Conservation (phyloP, 2,113 vertebrate species). For the Hirundichthys speculiger region DNA sequence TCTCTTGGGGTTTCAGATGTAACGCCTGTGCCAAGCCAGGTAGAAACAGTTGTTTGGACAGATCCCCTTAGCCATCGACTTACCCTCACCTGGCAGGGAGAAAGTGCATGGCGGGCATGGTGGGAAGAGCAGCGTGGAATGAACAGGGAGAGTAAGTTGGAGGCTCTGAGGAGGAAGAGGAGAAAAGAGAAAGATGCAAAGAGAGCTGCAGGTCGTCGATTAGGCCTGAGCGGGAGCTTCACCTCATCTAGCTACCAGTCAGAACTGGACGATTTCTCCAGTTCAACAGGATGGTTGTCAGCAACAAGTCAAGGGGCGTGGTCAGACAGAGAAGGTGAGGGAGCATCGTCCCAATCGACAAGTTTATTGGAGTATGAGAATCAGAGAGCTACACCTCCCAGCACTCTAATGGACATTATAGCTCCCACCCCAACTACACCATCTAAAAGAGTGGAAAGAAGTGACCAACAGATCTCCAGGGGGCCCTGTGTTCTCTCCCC, state of each 20-base stretch:
- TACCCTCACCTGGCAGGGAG: conserved; percentile 80
- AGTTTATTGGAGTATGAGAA: neutral
- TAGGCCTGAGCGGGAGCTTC: conserved; percentile 81
- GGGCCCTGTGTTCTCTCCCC: neutral
- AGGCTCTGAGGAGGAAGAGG: conserved; percentile 75
- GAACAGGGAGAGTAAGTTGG: conserved; percentile 34
- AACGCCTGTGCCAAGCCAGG: conserved; percentile 6
- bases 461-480: neutral
- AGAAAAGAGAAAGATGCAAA: conserved; percentile 66
- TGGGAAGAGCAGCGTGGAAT: conserved; percentile 79
- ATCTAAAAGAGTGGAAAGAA: neutral
- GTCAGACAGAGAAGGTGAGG: conserved; percentile 30
- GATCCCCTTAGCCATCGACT: conserved; percentile 83
- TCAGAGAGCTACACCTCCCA: neutral
- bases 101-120: conserved; percentile 74
- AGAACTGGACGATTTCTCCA: conserved; percentile 48
- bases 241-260: conserved; percentile 82
- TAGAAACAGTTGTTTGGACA: conserved; percentile 35
- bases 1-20: neutral
- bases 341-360: neutral
- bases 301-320: conserved; percentile 33
- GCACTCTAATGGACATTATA: rapidly evolving
- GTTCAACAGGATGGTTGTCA: neutral
- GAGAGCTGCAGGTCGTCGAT: conserved; percentile 1
- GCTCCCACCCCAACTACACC: neutral